A percentile compares a stretch with the other conserved stretches of the same genome.
These are phyloP conservation scores for Monochamus saltuarius DNA, from an alignment of 1,140 invertebrate genomes.

Conservation along the genomic window DNA sequence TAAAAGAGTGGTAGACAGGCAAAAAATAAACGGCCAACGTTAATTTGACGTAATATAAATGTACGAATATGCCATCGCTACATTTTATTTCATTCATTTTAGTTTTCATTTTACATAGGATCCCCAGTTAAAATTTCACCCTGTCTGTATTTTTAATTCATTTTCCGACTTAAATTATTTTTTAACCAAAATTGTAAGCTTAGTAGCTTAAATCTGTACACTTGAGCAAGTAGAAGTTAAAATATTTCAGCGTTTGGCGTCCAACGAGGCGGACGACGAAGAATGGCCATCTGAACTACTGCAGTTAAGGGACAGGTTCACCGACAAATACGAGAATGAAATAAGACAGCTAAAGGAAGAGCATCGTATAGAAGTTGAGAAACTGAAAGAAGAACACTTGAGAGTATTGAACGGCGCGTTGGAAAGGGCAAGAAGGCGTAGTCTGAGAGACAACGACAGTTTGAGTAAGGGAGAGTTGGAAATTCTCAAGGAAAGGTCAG, in stretches of 20 bases:
- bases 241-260: conserved; percentile 60
- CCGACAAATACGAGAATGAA: conserved; percentile 60
- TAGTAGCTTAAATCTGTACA: not conserved
- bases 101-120: no score
- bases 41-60: no score
- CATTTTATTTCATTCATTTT: no score
- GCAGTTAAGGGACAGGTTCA: conserved; percentile 66
- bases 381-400: conserved; percentile 61
- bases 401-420: conserved; percentile 48
- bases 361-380: conserved; percentile 53
- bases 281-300: conserved; percentile 70
- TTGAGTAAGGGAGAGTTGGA: conserved; percentile 36
- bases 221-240: conserved; percentile 4
- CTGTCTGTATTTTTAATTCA: no score
- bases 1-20: no score
- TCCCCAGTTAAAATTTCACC: no score
- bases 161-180: no score
- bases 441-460: conserved; percentile 36
- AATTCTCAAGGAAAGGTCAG: conserved; percentile 41
- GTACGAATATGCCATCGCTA: no score
- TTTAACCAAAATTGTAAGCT: not conserved
- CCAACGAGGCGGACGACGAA: conserved; percentile 62
- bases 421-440: conserved; percentile 47
- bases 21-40: no score
- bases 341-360: conserved; percentile 50